Evolutionary conservation across 2,113 vertebrate species (phyloP).

Genomic region (Gallinago undulata): DNA sequence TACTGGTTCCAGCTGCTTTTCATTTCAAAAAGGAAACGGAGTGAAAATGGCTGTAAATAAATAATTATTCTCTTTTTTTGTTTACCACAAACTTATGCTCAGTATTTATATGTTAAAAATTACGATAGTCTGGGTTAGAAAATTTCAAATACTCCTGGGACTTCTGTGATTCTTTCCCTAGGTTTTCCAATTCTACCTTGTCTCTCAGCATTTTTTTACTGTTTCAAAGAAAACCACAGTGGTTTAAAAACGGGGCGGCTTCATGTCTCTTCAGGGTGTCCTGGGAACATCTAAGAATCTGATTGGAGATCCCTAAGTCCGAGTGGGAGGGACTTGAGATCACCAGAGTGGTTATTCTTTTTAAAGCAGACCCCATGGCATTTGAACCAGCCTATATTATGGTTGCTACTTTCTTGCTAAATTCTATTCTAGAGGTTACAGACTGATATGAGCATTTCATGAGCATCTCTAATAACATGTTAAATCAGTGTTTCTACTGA

Average conservation of each 20-base stretch:
- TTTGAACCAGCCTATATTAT: background rate
- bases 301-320: background rate
- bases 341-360: background rate
- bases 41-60: background rate
- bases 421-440: background rate
- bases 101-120: background rate
- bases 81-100: background rate
- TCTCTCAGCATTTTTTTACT: background rate
- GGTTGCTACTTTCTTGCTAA: background rate
- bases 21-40: background rate
- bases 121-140: background rate
- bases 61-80: background rate
- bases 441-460: background rate
- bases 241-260: background rate
- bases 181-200: background rate
- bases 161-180: background rate
- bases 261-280: background rate
- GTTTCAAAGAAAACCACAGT: background rate
- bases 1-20: background rate
- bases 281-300: background rate
- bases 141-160: background rate
- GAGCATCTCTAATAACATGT: background rate
- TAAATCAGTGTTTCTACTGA: background rate
- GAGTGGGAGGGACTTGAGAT: background rate
- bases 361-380: background rate